Evolutionary conservation across 37 sponge, comb jelly and placozoan species (phyloP).

Genomic region (Beroe forskalii): DNA sequence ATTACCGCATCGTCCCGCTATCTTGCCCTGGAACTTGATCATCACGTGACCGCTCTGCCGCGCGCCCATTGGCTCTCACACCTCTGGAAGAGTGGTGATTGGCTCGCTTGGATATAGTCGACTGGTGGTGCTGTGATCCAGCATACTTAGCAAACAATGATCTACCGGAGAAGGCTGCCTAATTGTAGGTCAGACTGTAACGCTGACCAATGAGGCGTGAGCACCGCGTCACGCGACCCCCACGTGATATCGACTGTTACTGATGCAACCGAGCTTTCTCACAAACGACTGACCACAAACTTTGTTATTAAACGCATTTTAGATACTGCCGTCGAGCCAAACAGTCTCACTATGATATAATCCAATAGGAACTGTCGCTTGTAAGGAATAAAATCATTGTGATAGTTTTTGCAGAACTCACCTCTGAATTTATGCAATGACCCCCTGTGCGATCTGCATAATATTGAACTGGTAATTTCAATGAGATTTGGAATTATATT

Average conservation of each 20-base stretch:
- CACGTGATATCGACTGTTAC: too few species aligned
- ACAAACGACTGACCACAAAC: slow-evolving; percentile 57
- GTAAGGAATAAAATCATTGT: background rate
- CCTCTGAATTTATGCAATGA: background rate
- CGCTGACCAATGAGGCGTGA: background rate
- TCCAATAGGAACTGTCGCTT: background rate
- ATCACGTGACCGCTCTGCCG: background rate
- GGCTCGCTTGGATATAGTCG: background rate
- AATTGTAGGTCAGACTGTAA: background rate
- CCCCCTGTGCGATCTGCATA: background rate
- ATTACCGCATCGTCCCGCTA: slow-evolving; percentile 40
- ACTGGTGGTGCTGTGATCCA: background rate
- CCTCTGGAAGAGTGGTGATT: background rate
- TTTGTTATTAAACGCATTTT: background rate
- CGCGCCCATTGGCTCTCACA: background rate
- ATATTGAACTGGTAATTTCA: background rate
- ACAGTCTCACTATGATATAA: background rate
- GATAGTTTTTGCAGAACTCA: background rate
- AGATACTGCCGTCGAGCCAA: background rate
- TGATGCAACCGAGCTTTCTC: too few species aligned
- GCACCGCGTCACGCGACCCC: background rate
- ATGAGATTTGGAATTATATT: background rate
- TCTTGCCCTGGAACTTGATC: background rate
- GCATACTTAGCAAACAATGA: slow-evolving; percentile 8
- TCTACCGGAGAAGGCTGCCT: slow-evolving; percentile 43